phyloP scores from a whole-genome alignment of 2,797 vertebrate genomes.

The Xyrichtys novacula region DNA sequence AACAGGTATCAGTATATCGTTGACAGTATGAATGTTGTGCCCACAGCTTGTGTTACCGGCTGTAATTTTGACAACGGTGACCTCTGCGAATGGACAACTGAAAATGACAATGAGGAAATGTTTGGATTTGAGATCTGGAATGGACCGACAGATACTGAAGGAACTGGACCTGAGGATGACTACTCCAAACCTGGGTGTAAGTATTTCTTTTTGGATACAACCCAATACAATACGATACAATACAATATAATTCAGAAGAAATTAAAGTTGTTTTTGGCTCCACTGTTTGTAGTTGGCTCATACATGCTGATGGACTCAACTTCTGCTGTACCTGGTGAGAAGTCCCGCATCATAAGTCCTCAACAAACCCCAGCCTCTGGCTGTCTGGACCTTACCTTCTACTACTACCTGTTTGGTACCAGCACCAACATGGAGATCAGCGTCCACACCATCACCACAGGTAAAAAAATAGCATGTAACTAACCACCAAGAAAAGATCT shows the following conservation, averaged over 20 bases:
- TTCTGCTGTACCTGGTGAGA: slow-evolving; percentile 38
- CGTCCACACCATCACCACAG: slow-evolving; percentile 70
- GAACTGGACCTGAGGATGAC: slow-evolving; percentile 84
- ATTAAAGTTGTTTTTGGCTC: background rate
- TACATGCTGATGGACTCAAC: slow-evolving; percentile 86
- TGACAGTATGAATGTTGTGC: slow-evolving; percentile 28
- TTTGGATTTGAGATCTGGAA: slow-evolving; percentile 75
- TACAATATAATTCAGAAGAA: too few species aligned
- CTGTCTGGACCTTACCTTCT: slow-evolving; percentile 85
- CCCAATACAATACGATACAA: background rate
- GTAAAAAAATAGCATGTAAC: slow-evolving; percentile 54
- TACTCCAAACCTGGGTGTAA: slow-evolving; percentile 88
- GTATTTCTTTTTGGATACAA: slow-evolving; percentile 26
- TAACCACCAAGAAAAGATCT: background rate
- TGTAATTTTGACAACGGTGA: slow-evolving; percentile 83
- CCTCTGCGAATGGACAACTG: slow-evolving; percentile 82
- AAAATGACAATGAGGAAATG: background rate
- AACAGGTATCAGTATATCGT: background rate
- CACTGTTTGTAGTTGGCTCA: slow-evolving; percentile 73
- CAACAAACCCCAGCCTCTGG: slow-evolving; percentile 47
- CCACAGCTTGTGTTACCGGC: slow-evolving; percentile 77
- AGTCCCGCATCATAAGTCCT: slow-evolving; percentile 81
- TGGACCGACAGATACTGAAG: slow-evolving; percentile 67
- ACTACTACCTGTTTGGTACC: slow-evolving; percentile 83
- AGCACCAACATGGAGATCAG: slow-evolving; percentile 79